Percentiles rank a stretch among this genome's conserved stretches.
phyloP scores from a whole-genome alignment of 2,797 vertebrate genomes.

The Pseudocheirus occidentalis region DNA sequence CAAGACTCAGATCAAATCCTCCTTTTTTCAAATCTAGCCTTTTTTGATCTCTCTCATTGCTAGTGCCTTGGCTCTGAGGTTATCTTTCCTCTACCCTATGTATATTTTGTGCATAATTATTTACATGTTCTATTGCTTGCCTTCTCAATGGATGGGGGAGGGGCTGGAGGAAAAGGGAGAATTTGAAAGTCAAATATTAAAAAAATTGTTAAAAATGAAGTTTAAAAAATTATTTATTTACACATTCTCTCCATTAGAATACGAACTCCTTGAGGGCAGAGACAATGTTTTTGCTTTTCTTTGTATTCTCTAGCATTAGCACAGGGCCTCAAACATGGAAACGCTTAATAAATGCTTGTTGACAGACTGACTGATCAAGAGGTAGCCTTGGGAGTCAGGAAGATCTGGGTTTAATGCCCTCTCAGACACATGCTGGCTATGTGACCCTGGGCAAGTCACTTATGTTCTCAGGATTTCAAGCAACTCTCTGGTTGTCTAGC shows the following conservation, averaged over 20 bases:
- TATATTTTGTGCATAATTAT: neutral
- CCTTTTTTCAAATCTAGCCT: neutral
- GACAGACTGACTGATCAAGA: neutral
- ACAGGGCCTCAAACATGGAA: neutral
- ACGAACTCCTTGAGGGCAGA: neutral
- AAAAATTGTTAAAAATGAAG: neutral
- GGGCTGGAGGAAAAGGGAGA: neutral
- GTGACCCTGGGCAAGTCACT: neutral
- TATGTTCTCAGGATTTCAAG: neutral
- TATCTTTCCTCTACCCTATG: neutral
- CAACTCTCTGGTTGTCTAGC: neutral
- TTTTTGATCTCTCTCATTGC: neutral
- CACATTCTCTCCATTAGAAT: neutral
- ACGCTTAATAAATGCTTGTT: neutral
- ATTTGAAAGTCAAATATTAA: neutral
- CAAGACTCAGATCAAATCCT: neutral
- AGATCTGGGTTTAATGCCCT: neutral
- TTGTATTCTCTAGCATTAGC: neutral
- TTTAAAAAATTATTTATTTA: neutral
- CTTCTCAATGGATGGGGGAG: neutral
- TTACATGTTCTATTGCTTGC: neutral
- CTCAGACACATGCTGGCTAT: neutral
- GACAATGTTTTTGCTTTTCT: neutral
- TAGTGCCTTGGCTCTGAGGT: neutral
- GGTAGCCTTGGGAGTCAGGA: neutral